Conservation (phyloP, 2,888 invertebrate species). For the Bruchidius siliquastri region DNA sequence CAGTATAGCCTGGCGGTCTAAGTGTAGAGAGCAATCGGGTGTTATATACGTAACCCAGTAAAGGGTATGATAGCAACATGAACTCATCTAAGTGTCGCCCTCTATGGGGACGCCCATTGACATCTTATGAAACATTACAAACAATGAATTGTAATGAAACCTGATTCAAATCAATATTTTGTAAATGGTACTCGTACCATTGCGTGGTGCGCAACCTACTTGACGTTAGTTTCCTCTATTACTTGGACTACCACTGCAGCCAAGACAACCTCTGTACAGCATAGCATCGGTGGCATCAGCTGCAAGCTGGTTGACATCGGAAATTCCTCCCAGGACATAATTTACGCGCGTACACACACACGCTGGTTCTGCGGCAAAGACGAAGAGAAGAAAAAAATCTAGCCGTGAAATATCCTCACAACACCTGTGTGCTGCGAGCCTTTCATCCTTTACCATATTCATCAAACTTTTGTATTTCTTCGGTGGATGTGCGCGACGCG, state of each 20-base stretch:
- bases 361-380: neutral
- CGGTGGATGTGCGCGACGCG: slow-evolving; percentile 32
- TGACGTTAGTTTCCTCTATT: too few species aligned
- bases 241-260: neutral
- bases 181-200: too few species aligned
- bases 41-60: too few species aligned
- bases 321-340: slow-evolving; percentile 29
- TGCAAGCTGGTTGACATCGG: slow-evolving; percentile 14
- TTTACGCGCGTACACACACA: slow-evolving; percentile 15
- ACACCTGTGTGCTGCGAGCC: slow-evolving; percentile 36
- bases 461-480: slow-evolving; percentile 43
- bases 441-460: slow-evolving; percentile 38
- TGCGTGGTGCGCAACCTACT: too few species aligned
- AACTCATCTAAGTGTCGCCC: too few species aligned
- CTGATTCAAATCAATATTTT: too few species aligned
- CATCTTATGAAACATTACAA: too few species aligned
- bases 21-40: too few species aligned
- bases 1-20: too few species aligned
- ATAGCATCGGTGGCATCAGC: neutral
- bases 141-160: too few species aligned
- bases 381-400: neutral
- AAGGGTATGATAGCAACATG: too few species aligned
- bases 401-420: slow-evolving; percentile 12
- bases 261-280: neutral
- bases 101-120: too few species aligned